Percentiles rank a stretch among this genome's conserved stretches.
phyloP scores from a whole-genome alignment of 2,797 vertebrate genomes.

The Esox lucius region DNA sequence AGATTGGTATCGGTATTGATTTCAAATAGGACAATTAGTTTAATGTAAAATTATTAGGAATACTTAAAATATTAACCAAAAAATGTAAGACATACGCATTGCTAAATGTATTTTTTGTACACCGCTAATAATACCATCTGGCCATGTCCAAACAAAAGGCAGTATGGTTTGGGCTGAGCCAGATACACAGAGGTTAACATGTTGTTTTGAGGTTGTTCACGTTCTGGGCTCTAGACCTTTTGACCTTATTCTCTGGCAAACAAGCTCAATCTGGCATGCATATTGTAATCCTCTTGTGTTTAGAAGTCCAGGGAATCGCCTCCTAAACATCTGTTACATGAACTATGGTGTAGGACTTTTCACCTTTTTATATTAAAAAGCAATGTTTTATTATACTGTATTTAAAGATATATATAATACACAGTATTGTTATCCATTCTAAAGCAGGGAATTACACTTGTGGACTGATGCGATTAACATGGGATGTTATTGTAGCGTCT shows the following conservation, averaged over 20 bases:
- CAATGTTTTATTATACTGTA: neutral
- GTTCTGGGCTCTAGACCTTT: conserved; percentile 32
- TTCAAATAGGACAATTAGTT: neutral
- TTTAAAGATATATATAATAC: neutral
- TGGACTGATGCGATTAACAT: too few species aligned
- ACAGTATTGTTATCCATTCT: neutral
- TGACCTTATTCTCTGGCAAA: conserved; percentile 24
- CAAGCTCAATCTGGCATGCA: conserved; percentile 23
- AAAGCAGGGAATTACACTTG: neutral
- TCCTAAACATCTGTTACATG: conserved; percentile 42
- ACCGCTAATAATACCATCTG: conserved; percentile 51
- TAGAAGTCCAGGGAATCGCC: conserved; percentile 9
- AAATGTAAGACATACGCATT: neutral
- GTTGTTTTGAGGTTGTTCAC: conserved; percentile 40
- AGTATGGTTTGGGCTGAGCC: conserved; percentile 36
- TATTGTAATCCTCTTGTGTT: conserved; percentile 28
- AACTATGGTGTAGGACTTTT: conserved; percentile 29
- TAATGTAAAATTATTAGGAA: neutral
- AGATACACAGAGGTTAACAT: conserved; percentile 44
- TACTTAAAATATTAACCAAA: neutral
- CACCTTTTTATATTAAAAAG: conserved; percentile 4
- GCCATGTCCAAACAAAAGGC: conserved; percentile 37
- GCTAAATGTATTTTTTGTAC: neutral
- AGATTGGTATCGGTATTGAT: neutral
- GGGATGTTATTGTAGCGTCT: too few species aligned